Evolutionary conservation across 2,888 invertebrate genomes (phyloP).

Genomic region (Hemithea aestivaria): DNA sequence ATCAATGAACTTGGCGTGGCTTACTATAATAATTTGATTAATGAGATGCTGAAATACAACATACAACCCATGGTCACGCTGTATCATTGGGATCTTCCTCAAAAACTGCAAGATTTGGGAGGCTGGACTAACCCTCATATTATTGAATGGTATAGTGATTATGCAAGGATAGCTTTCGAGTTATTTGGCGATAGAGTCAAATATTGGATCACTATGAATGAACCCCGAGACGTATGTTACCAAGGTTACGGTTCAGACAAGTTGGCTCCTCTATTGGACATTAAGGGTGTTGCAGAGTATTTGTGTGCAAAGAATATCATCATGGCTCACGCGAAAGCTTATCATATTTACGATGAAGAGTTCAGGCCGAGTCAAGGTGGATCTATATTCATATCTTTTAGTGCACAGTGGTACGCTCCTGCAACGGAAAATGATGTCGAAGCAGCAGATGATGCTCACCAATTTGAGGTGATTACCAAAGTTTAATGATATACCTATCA

Average conservation of each 20-base stretch:
- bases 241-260: conserved; percentile 56
- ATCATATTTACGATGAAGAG: conserved; percentile 48
- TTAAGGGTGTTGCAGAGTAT: conserved; percentile 57
- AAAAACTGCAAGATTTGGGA: conserved; percentile 70
- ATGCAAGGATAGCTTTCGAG: conserved; percentile 55
- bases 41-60: conserved; percentile 75
- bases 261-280: conserved; percentile 45
- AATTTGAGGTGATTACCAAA: conserved; percentile 33
- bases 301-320: conserved; percentile 61
- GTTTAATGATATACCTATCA: too few species aligned
- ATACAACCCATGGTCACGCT: conserved; percentile 80
- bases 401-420: conserved; percentile 42
- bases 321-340: conserved; percentile 70
- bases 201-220: conserved; percentile 78
- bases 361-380: conserved; percentile 38
- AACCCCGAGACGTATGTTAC: conserved; percentile 58
- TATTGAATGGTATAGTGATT: conserved; percentile 64
- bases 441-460: conserved; percentile 44
- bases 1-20: conserved; percentile 69
- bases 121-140: conserved; percentile 69
- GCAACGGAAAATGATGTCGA: conserved; percentile 42
- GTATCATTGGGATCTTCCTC: conserved; percentile 75
- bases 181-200: conserved; percentile 67
- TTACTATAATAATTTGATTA: conserved; percentile 64
- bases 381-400: conserved; percentile 36